These are phyloP conservation scores for Poeciliopsis occidentalis DNA, from an alignment of 2,113 vertebrate genomes.

Conservation along the genomic window DNA sequence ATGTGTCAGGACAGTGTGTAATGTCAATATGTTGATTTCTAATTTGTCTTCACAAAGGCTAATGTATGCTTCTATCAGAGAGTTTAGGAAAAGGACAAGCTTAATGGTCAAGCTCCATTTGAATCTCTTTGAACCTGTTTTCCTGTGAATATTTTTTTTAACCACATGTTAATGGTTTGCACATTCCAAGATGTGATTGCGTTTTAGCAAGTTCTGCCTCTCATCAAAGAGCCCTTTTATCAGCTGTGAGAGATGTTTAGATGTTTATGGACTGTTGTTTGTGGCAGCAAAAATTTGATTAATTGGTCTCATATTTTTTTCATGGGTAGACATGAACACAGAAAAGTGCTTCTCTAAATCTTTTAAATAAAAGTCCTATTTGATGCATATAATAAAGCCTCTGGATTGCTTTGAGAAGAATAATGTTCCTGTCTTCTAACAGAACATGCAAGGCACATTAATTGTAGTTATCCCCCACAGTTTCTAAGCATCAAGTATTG, in stretches of 20 bases:
- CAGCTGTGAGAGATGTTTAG: background rate
- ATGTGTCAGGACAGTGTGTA: background rate
- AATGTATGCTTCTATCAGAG: background rate
- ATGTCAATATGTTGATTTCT: slow-evolving; percentile 24
- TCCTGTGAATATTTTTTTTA: slow-evolving; percentile 2
- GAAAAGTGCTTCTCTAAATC: background rate
- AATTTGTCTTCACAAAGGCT: slow-evolving; percentile 5
- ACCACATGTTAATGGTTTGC: slow-evolving; percentile 26
- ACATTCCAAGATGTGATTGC: slow-evolving; percentile 19
- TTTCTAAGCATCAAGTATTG: slow-evolving; percentile 23
- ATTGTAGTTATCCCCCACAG: slow-evolving; percentile 17
- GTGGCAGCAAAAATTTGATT: background rate
- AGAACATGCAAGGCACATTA: slow-evolving; percentile 5
- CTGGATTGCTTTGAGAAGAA: slow-evolving; percentile 24
- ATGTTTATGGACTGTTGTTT: slow-evolving; percentile 5
- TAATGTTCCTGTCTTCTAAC: slow-evolving; percentile 11
- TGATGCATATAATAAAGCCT: slow-evolving; percentile 11
- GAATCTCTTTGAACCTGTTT: slow-evolving; percentile 18
- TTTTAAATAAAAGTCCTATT: background rate
- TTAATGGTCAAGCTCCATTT: slow-evolving; percentile 7
- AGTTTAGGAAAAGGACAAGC: slow-evolving; percentile 18
- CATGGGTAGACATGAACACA: background rate
- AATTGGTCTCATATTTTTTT: background rate
- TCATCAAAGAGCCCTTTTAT: slow-evolving; percentile 8
- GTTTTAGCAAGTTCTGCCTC: slow-evolving; percentile 17